Evolutionary conservation across 2,797 vertebrate genomes (phyloP).

Genomic region (Sarcophilus harrisii): DNA sequence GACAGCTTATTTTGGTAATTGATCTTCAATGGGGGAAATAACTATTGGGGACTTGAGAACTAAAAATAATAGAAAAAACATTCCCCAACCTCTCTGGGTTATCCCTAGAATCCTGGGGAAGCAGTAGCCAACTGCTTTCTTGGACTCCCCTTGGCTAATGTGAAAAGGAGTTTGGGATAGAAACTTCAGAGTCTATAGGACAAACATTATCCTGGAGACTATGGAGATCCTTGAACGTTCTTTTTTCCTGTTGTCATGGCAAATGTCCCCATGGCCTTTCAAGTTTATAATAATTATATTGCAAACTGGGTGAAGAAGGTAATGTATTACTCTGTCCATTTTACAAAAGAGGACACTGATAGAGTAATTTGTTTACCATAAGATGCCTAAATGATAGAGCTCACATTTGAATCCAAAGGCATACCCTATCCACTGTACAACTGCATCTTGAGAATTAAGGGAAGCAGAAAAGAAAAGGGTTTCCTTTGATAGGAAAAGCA

Average conservation of each 20-base stretch:
- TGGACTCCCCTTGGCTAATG: not conserved
- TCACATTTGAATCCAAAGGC: not conserved
- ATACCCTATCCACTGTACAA: not conserved
- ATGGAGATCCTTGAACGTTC: not conserved
- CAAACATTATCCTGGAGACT: not conserved
- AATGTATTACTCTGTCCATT: not conserved
- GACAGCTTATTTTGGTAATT: not conserved
- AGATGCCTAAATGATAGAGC: not conserved
- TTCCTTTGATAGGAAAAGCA: not conserved
- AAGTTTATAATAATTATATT: not conserved
- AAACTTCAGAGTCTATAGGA: not conserved
- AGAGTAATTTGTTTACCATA: not conserved
- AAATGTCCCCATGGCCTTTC: not conserved
- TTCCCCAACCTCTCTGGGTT: not conserved
- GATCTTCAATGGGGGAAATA: not conserved
- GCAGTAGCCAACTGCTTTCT: not conserved
- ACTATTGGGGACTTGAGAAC: not conserved
- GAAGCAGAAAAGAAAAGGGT: not conserved
- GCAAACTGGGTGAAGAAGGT: not conserved
- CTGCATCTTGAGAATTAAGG: not conserved
- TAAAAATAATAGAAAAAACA: not conserved
- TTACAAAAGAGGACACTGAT: not conserved
- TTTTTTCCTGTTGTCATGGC: not conserved
- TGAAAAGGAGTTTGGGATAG: not conserved
- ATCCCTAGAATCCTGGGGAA: not conserved